Evolutionary conservation across 2,113 vertebrate genomes (phyloP).

Genomic region (Physeter macrocephalus): DNA sequence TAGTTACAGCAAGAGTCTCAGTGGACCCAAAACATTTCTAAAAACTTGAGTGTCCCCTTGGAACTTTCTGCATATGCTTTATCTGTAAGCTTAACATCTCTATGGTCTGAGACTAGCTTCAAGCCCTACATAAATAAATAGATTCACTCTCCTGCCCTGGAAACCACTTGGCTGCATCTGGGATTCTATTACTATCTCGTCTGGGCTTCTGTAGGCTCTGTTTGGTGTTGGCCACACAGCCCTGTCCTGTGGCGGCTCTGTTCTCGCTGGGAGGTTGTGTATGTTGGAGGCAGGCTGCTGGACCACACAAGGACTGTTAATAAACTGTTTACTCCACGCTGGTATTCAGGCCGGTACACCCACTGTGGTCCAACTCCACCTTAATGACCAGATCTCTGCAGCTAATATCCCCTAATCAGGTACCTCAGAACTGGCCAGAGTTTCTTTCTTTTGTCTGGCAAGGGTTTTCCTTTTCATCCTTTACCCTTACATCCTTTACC

Average conservation of each 20-base stretch:
- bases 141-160: not conserved
- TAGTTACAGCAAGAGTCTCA: not conserved
- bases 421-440: not conserved
- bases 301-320: conserved; percentile 68
- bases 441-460: not conserved
- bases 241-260: conserved; percentile 27
- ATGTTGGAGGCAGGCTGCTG: conserved; percentile 32
- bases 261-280: conserved; percentile 57
- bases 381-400: conserved; percentile 48
- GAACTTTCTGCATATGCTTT: conserved; percentile 17
- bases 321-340: conserved; percentile 56
- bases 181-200: conserved; percentile 20
- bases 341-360: conserved; percentile 11
- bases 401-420: conserved; percentile 42
- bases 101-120: not conserved
- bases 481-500: not conserved
- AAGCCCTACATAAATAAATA: not conserved
- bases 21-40: not conserved
- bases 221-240: not conserved
- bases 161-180: conserved; percentile 24
- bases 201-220: conserved; percentile 23
- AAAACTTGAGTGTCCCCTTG: not conserved
- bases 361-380: conserved; percentile 39
- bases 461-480: not conserved
- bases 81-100: not conserved